Evolutionary conservation across 2,888 invertebrate species (phyloP), one percentile per base, ranked within the genome.

Genomic region (Caenorhabditis sp.): DNA sequence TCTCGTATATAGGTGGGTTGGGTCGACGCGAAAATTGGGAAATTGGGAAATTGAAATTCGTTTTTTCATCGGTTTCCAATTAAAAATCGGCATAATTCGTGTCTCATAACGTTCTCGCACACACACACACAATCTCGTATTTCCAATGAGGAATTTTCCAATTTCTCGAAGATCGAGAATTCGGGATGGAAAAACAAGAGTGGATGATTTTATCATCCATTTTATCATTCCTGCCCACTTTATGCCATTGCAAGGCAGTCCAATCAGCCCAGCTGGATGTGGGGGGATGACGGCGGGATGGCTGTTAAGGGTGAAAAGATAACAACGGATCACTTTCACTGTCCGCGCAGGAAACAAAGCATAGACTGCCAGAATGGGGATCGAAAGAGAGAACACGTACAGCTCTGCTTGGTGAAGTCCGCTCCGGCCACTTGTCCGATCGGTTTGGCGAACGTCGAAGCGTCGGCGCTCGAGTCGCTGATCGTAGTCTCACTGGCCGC

Each of bases 341-440:
- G 6, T 45, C n/a, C 22, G 24, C 2, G n/a, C n/a, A n/a, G n/a
- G n/a, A n/a, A n/a, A n/a, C n/a, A n/a, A n/a, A n/a, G n/a, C n/a
- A n/a, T 7, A 48, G 11, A 48, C 48, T 48, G 48, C 26, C 48
- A 48, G 48, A 48, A 15, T 15, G n/a, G 41, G 8, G 8, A 24
- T 26, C 9, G 5, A 27, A 37, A 48, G 5, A 32, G 27, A 15
- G 22, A 52, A 30, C 8, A 53, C 37, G 17, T 15, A 70, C 70
- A 70, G 52, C 52, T 68, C 58, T 59, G 70, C 26, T 70, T 70
- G 27, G 52, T 53, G 22, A 70, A 70, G 27, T 70, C 70, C 35
- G 70, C 70, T 53, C 70, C 70, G 11, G 70, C 70, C 5, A 70
- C 39, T 52, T 70, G 70, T 59, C 70, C 70, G 17, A 70, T 70